Conservation (phyloP, 2,113 vertebrate species). For the Pituophis catenifer region DNA sequence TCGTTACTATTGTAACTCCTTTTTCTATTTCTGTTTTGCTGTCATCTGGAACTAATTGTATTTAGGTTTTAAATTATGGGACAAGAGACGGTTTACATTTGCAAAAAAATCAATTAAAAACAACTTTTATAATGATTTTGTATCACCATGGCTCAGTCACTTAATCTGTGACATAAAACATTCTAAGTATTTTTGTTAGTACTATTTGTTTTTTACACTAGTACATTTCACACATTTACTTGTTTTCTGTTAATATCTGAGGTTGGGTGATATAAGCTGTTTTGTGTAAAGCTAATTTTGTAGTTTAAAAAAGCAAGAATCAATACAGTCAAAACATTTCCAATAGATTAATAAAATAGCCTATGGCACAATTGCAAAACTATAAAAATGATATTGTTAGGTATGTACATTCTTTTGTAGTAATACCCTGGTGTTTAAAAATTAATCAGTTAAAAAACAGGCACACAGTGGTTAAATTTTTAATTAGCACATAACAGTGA, state of each 20-base stretch:
- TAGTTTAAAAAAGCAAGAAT: neutral
- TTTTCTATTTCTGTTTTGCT: neutral
- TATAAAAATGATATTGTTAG: constrained; percentile 9
- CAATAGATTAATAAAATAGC: neutral
- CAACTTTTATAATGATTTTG: neutral
- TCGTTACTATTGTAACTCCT: neutral
- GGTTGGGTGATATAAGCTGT: neutral
- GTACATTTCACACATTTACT: neutral
- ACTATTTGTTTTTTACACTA: neutral
- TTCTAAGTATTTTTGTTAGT: neutral
- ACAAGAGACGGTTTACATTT: neutral
- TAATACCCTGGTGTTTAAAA: neutral
- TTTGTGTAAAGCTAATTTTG: neutral
- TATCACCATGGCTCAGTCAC: neutral
- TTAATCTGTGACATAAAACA: neutral
- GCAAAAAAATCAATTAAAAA: neutral
- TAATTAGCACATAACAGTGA: constrained; percentile 21
- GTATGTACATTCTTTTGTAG: neutral
- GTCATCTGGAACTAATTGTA: neutral
- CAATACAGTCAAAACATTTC: neutral
- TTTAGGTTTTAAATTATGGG: neutral
- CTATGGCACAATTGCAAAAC: neutral
- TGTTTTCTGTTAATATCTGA: neutral
- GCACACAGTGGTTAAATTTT: neutral
- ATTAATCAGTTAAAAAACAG: neutral